phyloP scores from a whole-genome alignment of 2,888 invertebrate genomes.

The Candidula unifasciata region DNA sequence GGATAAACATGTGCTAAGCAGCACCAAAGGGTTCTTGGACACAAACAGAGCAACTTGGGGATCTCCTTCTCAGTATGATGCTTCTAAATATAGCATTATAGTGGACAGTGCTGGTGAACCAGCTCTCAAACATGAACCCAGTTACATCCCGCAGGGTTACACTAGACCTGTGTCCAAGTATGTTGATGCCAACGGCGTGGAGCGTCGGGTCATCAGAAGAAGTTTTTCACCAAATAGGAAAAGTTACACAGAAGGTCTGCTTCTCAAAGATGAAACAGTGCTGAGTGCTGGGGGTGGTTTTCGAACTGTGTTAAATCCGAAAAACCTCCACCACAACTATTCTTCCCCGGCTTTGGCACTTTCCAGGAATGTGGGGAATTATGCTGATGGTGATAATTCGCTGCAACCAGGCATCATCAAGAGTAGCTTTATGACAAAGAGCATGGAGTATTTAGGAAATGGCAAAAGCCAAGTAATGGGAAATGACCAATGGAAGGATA shows the following conservation, averaged over 20 bases:
- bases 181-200: slow-evolving; percentile 43
- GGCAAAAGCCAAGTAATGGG: neutral
- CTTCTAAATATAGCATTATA: slow-evolving; percentile 63
- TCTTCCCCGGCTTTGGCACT: neutral
- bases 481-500: slow-evolving; percentile 32
- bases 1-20: slow-evolving; percentile 4
- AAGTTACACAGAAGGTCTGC: slow-evolving; percentile 41
- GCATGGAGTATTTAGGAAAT: slow-evolving; percentile 7
- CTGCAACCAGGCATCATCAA: neutral
- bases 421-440: slow-evolving; percentile 3
- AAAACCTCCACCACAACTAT: slow-evolving; percentile 37
- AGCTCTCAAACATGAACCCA: slow-evolving; percentile 17
- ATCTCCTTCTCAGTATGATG: slow-evolving; percentile 58
- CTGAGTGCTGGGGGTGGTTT: neutral
- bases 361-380: neutral
- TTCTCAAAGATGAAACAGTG: neutral
- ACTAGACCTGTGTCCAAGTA: slow-evolving; percentile 45
- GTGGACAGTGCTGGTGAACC: slow-evolving; percentile 5
- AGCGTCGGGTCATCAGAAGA: slow-evolving; percentile 29
- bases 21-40: neutral
- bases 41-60: slow-evolving; percentile 2
- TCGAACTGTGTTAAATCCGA: slow-evolving; percentile 29
- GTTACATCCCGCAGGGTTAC: slow-evolving; percentile 35
- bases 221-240: slow-evolving; percentile 42
- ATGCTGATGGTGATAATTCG: neutral